Conservation (phyloP, 2,888 invertebrate genomes). For the Drosophila rellima region DNA sequence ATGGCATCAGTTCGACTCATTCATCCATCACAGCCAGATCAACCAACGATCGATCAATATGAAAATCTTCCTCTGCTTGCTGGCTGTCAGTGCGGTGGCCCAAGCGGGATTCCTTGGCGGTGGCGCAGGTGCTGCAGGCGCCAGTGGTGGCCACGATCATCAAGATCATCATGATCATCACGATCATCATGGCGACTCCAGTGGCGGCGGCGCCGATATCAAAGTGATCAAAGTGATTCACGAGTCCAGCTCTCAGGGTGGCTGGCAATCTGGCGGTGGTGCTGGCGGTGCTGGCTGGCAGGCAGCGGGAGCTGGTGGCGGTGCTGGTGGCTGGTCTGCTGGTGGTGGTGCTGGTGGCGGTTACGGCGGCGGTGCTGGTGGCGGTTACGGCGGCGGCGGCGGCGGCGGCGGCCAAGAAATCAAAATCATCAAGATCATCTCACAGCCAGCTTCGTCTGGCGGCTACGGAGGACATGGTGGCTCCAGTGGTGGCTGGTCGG, state of each 20-base stretch:
- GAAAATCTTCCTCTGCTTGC: slow-evolving; percentile 70
- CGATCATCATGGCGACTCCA: slow-evolving; percentile 35
- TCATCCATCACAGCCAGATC: slow-evolving; percentile 57
- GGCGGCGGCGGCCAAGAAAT: slow-evolving; percentile 16
- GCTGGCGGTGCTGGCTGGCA: slow-evolving; percentile 44
- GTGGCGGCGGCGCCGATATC: slow-evolving; percentile 44
- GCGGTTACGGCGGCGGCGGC: slow-evolving; percentile 7
- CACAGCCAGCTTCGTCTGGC: not conserved
- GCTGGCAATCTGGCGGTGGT: slow-evolving; percentile 49
- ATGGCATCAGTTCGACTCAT: slow-evolving; percentile 64
- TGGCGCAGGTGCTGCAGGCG: slow-evolving; percentile 32
- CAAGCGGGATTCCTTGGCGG: slow-evolving; percentile 71
- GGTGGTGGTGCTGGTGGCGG: slow-evolving; percentile 28
- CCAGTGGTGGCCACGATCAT: slow-evolving; percentile 28
- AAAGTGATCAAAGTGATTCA: slow-evolving; percentile 71
- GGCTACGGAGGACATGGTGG: slow-evolving; percentile 58
- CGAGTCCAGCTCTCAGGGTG: slow-evolving; percentile 46
- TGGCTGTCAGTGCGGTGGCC: slow-evolving; percentile 63
- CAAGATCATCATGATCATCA: slow-evolving; percentile 9
- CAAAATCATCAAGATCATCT: slow-evolving; percentile 57
- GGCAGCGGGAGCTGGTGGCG: slow-evolving; percentile 18
- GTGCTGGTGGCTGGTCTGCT: slow-evolving; percentile 24
- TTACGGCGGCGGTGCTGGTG: slow-evolving; percentile 33
- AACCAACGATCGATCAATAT: slow-evolving; percentile 46
- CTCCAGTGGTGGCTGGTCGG: slow-evolving; percentile 38